Evolutionary conservation across 1,140 invertebrate species (phyloP).

Genomic region (Rhopalosiphum maidis): DNA sequence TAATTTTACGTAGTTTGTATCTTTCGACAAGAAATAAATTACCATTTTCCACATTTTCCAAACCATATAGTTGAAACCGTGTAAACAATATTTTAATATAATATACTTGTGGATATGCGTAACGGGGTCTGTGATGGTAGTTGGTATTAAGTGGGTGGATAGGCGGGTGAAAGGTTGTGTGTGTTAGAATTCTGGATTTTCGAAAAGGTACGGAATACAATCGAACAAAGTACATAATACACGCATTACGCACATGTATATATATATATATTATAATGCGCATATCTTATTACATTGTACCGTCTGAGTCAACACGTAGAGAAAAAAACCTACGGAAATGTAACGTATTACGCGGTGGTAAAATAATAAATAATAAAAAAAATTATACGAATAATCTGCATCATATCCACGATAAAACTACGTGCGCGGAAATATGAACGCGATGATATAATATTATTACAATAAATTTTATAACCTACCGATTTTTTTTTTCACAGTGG

Average conservation of each 20-base stretch:
- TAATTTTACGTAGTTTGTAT: background rate
- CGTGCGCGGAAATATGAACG: background rate
- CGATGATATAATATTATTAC: background rate
- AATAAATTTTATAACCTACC: background rate
- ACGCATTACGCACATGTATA: background rate
- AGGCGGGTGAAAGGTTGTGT: background rate
- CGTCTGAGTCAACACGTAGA: background rate
- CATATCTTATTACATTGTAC: background rate
- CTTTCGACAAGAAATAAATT: background rate
- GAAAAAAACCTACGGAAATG: background rate
- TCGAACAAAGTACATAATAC: background rate
- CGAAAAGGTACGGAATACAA: background rate
- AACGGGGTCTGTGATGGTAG: background rate
- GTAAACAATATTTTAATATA: slow-evolving; percentile 20
- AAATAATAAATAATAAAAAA: slow-evolving; percentile 19
- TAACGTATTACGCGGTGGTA: background rate
- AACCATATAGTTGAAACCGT: background rate
- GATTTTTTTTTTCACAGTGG: background rate
- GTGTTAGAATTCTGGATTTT: background rate
- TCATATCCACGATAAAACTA: background rate
- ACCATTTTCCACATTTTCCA: background rate
- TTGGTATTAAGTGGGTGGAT: background rate
- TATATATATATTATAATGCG: background rate
- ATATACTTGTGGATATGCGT: background rate
- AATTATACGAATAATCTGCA: background rate